phyloP scores from a whole-genome alignment of 2,113 vertebrate genomes.

The Cyanocitta stelleri region DNA sequence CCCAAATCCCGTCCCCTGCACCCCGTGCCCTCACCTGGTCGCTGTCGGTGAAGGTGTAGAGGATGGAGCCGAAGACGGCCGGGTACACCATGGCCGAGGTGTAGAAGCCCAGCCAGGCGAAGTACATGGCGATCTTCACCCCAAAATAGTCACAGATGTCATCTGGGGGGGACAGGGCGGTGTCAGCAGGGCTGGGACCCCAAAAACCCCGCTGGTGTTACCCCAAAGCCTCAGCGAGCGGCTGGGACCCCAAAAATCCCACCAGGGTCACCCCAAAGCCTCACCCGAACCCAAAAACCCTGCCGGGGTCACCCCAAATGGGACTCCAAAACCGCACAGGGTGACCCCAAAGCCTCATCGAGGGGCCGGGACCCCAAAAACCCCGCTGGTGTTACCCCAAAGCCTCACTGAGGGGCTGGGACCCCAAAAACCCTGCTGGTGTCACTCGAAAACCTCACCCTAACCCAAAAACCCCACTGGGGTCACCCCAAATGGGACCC shows the following conservation, averaged over 20 bases:
- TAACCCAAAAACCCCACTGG: neutral
- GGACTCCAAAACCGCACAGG: too few species aligned
- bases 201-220: accelerated
- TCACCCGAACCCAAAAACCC: too few species aligned
- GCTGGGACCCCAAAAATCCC: neutral
- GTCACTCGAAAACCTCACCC: too few species aligned
- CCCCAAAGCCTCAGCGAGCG: neutral
- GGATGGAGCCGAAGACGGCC: slow-evolving; percentile 79
- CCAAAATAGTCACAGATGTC: slow-evolving; percentile 98
- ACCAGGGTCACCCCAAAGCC: neutral
- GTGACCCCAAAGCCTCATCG: too few species aligned
- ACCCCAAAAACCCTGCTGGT: too few species aligned
- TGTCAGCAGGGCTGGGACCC: accelerated
- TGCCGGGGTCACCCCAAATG: too few species aligned
- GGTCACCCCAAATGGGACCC: too few species aligned
- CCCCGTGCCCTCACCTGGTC: too few species aligned
- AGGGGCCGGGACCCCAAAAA: neutral
- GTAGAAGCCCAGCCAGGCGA: slow-evolving; percentile 97
- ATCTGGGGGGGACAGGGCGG: slow-evolving; percentile 58
- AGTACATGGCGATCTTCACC: slow-evolving; percentile 97
- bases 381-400: too few species aligned
- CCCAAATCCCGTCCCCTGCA: too few species aligned
- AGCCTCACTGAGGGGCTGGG: too few species aligned
- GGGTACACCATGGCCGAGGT: slow-evolving; percentile 97
- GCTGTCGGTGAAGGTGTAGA: too few species aligned